Evolutionary conservation across 2,797 vertebrate genomes (phyloP), one percentile per base, ranked within the genome.

Genomic region (Valencia hispanica): DNA sequence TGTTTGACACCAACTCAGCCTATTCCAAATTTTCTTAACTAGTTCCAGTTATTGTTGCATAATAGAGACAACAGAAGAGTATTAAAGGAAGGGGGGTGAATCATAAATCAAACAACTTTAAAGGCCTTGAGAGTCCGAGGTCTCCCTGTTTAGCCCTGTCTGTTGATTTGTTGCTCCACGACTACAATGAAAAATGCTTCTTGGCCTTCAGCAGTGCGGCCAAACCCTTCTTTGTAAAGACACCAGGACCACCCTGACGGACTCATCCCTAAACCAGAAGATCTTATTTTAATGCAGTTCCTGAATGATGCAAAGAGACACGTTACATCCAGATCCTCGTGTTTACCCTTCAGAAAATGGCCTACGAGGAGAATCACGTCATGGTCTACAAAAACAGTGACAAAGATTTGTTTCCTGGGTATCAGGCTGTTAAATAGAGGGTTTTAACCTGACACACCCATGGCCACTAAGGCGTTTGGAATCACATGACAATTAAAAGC

Each of bases 231-330:
- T 48, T 73, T 70, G 39, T 77, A 81, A 87, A 86, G 86, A 77
- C 68, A 68, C 55, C 41, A 74, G 30, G 74, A 70, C 76, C 70
- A 73, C 74, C 84, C 70, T 14, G 50, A 30, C 4, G 0, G 50
- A 59, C 39, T 48, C 5, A 47, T 34, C 69, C 74, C 66, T 69
- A 7, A 32, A 68, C 43, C 53, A 76, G 59, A 79, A 20, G 57
- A 17, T 70, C 50, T 86, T 74, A 82, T 86, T 81, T 83, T 73
- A 70, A 89, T 71, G 77, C 78, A 70, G 30, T 68, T 86, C 74
- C 75, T 79, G 81, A 75, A 75, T 69, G 36, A 81, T 50, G 10
- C 25, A 6, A 15, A 41, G 25, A 2, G 8, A 74, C 72, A 45
- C 47, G 27, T 69, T 9, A 3, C 10, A 70, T 55, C 53, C 34